phyloP scores from a whole-genome alignment of 2,888 invertebrate species.

The Lomographa bimaculata region DNA sequence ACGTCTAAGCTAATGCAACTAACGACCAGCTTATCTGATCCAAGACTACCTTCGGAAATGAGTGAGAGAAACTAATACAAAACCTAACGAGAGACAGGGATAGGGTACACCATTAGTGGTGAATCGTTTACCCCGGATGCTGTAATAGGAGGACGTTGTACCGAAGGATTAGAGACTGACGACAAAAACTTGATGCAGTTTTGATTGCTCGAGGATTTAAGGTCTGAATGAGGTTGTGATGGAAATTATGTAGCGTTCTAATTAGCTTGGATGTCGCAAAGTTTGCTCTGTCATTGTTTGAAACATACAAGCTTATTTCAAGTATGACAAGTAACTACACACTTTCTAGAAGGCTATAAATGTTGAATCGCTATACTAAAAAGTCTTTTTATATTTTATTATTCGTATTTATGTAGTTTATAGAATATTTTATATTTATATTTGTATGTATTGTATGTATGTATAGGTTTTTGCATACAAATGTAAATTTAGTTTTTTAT shows the following conservation, averaged over 20 bases:
- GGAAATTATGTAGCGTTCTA: neutral
- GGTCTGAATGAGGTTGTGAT: slow-evolving; percentile 7
- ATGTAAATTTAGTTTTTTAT: too few species aligned
- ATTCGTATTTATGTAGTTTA: too few species aligned
- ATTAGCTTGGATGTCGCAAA: neutral
- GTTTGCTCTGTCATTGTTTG: too few species aligned
- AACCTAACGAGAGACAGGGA: slow-evolving; percentile 7
- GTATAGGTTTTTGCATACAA: too few species aligned
- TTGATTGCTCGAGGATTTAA: slow-evolving; percentile 10
- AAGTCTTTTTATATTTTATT: too few species aligned
- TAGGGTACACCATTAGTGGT: slow-evolving; percentile 6
- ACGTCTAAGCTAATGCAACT: slow-evolving; percentile 7
- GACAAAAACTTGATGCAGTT: slow-evolving; percentile 10
- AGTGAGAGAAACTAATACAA: slow-evolving; percentile 4
- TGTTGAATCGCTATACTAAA: too few species aligned
- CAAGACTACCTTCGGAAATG: slow-evolving; percentile 2
- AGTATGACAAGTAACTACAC: too few species aligned
- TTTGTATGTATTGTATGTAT: too few species aligned
- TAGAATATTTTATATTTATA: too few species aligned
- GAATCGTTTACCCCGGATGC: slow-evolving; percentile 18
- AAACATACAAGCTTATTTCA: too few species aligned
- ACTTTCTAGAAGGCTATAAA: too few species aligned
- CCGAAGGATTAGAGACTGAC: slow-evolving; percentile 4
- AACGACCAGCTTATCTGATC: slow-evolving; percentile 7
- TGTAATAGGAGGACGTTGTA: slow-evolving; percentile 13